These are phyloP conservation scores for Acanthiza pusilla DNA, from an alignment of 2,797 vertebrate species.

Conservation along the genomic window DNA sequence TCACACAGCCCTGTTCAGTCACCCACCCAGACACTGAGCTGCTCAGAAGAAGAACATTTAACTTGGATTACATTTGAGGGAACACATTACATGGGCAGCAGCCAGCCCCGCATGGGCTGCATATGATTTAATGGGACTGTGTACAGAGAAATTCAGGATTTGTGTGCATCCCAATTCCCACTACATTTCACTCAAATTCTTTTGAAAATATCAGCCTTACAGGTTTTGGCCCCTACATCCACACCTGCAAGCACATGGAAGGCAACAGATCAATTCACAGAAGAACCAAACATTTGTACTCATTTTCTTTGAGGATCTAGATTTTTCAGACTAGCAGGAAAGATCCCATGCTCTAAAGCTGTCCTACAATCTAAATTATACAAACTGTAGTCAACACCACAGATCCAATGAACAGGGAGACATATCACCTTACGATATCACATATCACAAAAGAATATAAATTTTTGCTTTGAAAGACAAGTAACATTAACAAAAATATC, in stretches of 20 bases:
- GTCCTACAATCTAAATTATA: not conserved
- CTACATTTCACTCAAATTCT: not conserved
- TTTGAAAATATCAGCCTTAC: not conserved
- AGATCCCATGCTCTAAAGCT: not conserved
- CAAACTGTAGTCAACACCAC: not conserved
- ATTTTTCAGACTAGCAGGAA: not conserved
- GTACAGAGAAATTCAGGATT: not conserved
- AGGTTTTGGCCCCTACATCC: not conserved
- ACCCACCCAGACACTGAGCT: not conserved
- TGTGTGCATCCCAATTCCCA: not conserved
- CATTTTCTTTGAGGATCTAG: not conserved
- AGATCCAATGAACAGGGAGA: not conserved
- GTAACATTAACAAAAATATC: not conserved
- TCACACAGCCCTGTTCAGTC: not conserved
- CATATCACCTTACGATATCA: rapidly evolving
- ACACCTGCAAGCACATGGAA: not conserved
- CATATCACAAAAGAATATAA: not conserved
- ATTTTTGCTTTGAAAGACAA: not conserved
- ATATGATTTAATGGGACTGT: rapidly evolving
- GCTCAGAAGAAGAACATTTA: not conserved
- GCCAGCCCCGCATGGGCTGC: not conserved
- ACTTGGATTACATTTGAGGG: not conserved
- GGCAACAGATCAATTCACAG: not conserved
- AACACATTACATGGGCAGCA: rapidly evolving
- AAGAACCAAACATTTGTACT: not conserved